phyloP scores from a whole-genome alignment of 1,140 invertebrate species.

The Schlechtendalia chinensis region DNA sequence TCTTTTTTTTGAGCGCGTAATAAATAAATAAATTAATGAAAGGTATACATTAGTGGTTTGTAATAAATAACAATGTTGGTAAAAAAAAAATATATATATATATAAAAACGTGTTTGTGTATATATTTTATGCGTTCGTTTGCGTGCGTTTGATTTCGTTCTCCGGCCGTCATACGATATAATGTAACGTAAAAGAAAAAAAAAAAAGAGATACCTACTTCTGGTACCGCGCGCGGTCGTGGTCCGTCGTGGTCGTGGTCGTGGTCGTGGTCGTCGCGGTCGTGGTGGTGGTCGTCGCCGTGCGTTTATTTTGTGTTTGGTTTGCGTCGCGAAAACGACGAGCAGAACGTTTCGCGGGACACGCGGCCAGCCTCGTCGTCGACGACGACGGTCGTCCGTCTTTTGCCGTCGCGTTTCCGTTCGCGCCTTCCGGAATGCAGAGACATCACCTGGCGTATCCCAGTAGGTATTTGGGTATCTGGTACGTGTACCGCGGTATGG shows the following conservation, averaged over 20 bases:
- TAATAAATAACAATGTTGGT: constrained; percentile 15
- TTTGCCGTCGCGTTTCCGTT: no score
- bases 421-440: no score
- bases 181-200: constrained; percentile 1
- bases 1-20: background rate
- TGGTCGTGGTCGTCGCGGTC: no score
- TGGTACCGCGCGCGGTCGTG: background rate
- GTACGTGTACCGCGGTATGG: constrained; percentile 72
- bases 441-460: constrained; percentile 64
- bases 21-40: constrained; percentile 32
- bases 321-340: no score
- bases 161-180: background rate
- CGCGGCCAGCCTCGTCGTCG: no score
- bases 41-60: constrained; percentile 8
- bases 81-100: constrained; percentile 25
- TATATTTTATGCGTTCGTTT: no score
- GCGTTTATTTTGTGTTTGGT: no score
- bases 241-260: no score
- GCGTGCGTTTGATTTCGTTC: constrained; percentile 29
- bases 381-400: no score
- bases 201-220: constrained; percentile 7
- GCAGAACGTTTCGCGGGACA: constrained; percentile 31
- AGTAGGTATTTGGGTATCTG: constrained; percentile 75
- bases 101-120: background rate
- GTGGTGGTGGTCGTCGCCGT: no score